Evolutionary conservation across 2,888 invertebrate species (phyloP), one percentile per base, ranked within the genome.

Genomic region (Acleris literana): DNA sequence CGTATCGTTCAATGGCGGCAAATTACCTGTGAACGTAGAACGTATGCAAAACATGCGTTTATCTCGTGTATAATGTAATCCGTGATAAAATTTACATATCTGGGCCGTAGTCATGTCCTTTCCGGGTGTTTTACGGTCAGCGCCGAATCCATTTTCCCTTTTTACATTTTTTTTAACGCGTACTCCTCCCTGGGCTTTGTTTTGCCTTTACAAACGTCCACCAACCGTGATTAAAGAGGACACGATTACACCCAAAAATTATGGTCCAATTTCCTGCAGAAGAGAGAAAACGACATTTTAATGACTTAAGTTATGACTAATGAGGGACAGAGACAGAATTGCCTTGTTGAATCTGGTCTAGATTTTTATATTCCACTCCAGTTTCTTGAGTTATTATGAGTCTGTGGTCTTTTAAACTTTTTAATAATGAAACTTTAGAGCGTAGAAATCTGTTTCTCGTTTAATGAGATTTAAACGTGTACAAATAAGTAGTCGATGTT

Each of bases 231-330:
- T 78, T 80, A 78, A 81, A 73, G 74, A 71, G 71, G 70, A 69
- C 73, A 70, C 69, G 75, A 79, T 81, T 79, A 78, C 77, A 72
- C 72, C 68, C 77, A 70, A 71, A 76, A 79, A 81, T 70, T 69
- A 74, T 73, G 71, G 75, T 70, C 75, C 74, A 72, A 71, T 78
- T 82, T 80, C 79, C 79, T 75, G 70, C 69, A 74, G 66, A 64
- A 60, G 71, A 63, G 76, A 75, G 74, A 72, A 77, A 84, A 82
- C 80, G 68, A 73, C 72, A 71, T 77, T 84, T 78, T 83, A 83
- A 84, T 80, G 79, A 78, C 72, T 39, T 39, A 39, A 39, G 39
- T 39, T 39, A 76, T 68, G 64, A 72, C 61, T 68, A 69, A 71
- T 64, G 66, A 65, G 52, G 51, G 68, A 46, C 64, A 59, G 39